A percentile compares a stretch with the other conserved stretches of the same genome.
These are phyloP conservation scores for Scolopax mira DNA, from an alignment of 2,113 vertebrate genomes.

Conservation along the genomic window DNA sequence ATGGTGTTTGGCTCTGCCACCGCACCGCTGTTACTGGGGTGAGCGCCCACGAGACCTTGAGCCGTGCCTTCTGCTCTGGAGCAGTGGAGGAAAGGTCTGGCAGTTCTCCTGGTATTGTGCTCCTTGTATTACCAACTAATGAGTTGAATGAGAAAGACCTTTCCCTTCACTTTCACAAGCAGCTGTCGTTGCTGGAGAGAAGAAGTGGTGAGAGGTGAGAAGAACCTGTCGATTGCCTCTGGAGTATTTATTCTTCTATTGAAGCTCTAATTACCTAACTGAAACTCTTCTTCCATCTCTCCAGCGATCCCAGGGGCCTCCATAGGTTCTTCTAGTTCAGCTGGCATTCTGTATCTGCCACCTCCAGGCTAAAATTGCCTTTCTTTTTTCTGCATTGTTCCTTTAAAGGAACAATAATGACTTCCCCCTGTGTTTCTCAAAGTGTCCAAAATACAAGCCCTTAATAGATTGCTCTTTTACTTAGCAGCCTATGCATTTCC, in stretches of 20 bases:
- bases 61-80: fast-evolving
- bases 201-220: slow-evolving; percentile 24
- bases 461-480: neutral
- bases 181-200: slow-evolving; percentile 40
- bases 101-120: neutral
- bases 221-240: slow-evolving; percentile 52
- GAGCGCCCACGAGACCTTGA: fast-evolving
- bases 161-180: neutral
- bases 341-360: slow-evolving; percentile 25
- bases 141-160: slow-evolving; percentile 34
- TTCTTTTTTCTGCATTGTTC: slow-evolving; percentile 1
- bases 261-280: slow-evolving; percentile 56
- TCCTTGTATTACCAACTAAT: slow-evolving; percentile 26
- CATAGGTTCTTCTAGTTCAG: slow-evolving; percentile 27
- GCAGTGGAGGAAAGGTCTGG: neutral
- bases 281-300: slow-evolving; percentile 37
- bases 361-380: slow-evolving; percentile 36
- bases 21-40: fast-evolving
- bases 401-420: slow-evolving; percentile 30
- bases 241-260: slow-evolving; percentile 53
- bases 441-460: neutral
- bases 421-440: neutral
- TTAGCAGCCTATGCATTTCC: neutral
- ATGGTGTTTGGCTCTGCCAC: neutral
- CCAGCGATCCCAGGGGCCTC: slow-evolving; percentile 32